Evolutionary conservation across 2,113 vertebrate genomes (phyloP).

Genomic region (Bothrops jararaca): DNA sequence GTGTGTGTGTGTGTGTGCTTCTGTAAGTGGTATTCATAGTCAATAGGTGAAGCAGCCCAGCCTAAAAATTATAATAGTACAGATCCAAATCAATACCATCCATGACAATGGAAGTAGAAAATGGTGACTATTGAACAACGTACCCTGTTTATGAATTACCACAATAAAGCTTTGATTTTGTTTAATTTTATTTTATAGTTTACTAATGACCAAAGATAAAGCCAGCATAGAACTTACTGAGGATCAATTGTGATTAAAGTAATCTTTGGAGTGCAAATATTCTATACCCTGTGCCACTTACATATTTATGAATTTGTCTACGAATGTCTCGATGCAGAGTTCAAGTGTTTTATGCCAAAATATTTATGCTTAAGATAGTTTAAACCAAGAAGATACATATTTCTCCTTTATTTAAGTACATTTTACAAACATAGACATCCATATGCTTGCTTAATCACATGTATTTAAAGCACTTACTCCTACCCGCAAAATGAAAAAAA

Average conservation of each 20-base stretch:
- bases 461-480: not conserved
- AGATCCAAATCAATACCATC: slow-evolving; percentile 21
- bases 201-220: not conserved
- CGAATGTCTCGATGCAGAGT: not conserved
- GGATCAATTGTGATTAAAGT: not conserved
- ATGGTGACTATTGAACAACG: slow-evolving; percentile 19
- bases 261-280: not conserved
- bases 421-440: not conserved
- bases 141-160: not conserved
- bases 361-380: not conserved
- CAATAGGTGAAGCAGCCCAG: slow-evolving; percentile 17
- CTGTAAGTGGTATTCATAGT: slow-evolving; percentile 27
- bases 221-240: not conserved
- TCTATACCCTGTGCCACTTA: not conserved
- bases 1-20: not conserved
- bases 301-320: slow-evolving; percentile 25
- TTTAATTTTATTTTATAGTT: slow-evolving; percentile 4
- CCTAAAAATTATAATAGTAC: slow-evolving; percentile 23
- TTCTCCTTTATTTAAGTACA: not conserved
- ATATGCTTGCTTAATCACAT: not conserved
- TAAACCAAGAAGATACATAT: not conserved
- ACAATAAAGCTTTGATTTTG: not conserved
- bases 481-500: not conserved
- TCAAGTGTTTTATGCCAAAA: not conserved
- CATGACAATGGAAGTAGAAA: not conserved